These are phyloP conservation scores for Carapus acus DNA, from an alignment of 2,797 vertebrate genomes.

Conservation along the genomic window DNA sequence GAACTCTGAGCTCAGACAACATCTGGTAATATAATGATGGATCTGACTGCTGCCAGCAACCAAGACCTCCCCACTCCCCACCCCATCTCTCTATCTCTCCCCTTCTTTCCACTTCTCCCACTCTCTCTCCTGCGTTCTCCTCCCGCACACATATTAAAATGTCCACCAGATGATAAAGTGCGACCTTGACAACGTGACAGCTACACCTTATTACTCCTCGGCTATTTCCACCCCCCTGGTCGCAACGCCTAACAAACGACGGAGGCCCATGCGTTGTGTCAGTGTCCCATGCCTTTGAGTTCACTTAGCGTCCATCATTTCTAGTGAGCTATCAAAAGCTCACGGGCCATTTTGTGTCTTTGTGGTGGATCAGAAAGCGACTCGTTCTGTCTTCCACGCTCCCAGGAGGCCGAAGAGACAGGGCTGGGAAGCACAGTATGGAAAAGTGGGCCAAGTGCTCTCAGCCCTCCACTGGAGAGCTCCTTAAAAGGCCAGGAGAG, in stretches of 20 bases:
- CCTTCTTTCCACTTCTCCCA: background rate
- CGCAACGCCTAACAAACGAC: slow-evolving; percentile 11
- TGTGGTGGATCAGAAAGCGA: slow-evolving; percentile 7
- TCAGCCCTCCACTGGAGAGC: slow-evolving; percentile 70
- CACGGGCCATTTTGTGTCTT: slow-evolving; percentile 8
- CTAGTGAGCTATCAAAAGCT: slow-evolving; percentile 13
- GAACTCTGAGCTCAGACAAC: slow-evolving; percentile 45
- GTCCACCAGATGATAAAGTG: slow-evolving; percentile 37
- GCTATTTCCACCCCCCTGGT: slow-evolving; percentile 4
- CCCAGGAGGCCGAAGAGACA: slow-evolving; percentile 46
- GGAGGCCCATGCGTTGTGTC: background rate
- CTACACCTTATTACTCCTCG: slow-evolving; percentile 12
- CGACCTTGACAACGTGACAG: slow-evolving; percentile 34
- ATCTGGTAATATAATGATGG: slow-evolving; percentile 54
- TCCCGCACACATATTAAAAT: slow-evolving; percentile 34
- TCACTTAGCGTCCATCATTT: background rate
- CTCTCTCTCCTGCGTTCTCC: slow-evolving; percentile 5
- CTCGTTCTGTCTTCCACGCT: slow-evolving; percentile 47
- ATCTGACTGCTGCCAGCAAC: slow-evolving; percentile 29
- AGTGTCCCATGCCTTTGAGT: background rate
- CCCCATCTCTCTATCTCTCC: background rate
- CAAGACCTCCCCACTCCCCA: slow-evolving; percentile 6
- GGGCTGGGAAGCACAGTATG: slow-evolving; percentile 63
- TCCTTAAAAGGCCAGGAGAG: slow-evolving; percentile 79
- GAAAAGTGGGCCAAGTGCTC: slow-evolving; percentile 70